Conservation (phyloP, 1,140 invertebrate genomes). For the Drosophila sturtevanti region DNA sequence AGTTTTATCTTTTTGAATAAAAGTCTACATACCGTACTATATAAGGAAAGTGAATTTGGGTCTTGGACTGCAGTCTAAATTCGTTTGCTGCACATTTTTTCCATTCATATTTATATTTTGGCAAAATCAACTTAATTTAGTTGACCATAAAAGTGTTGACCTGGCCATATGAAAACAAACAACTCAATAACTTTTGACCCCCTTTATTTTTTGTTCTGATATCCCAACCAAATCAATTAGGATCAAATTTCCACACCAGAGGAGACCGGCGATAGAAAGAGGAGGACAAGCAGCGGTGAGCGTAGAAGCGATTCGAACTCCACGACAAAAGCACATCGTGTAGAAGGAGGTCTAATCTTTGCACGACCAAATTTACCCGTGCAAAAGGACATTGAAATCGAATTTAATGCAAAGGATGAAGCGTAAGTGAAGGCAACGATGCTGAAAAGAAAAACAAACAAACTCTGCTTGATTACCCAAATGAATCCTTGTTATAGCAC, state of each 20-base stretch:
- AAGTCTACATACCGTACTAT: too few relatives aligned
- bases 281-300: slow-evolving; percentile 1
- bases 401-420: slow-evolving; percentile 80
- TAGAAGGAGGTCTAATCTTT: slow-evolving; percentile 77
- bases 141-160: not conserved
- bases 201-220: slow-evolving; percentile 17
- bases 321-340: slow-evolving; percentile 59
- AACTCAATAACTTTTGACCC: slow-evolving; percentile 36
- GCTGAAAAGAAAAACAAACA: slow-evolving; percentile 37
- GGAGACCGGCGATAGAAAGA: slow-evolving; percentile 24
- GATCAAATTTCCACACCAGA: slow-evolving; percentile 48
- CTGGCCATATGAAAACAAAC: slow-evolving; percentile 19
- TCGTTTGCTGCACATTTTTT: not conserved
- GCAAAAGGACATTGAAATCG: slow-evolving; percentile 70
- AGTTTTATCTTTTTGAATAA: too few relatives aligned
- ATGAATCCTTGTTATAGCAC: slow-evolving; percentile 77
- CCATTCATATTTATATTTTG: not conserved
- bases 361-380: slow-evolving; percentile 73
- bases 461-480: slow-evolving; percentile 27
- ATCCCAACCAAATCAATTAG: slow-evolving; percentile 45
- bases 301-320: slow-evolving; percentile 18
- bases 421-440: slow-evolving; percentile 58
- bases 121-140: not conserved
- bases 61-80: too few relatives aligned
- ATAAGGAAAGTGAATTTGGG: too few relatives aligned